phyloP scores from a whole-genome alignment of 2,888 invertebrate species.

The Latrodectus hesperus region DNA sequence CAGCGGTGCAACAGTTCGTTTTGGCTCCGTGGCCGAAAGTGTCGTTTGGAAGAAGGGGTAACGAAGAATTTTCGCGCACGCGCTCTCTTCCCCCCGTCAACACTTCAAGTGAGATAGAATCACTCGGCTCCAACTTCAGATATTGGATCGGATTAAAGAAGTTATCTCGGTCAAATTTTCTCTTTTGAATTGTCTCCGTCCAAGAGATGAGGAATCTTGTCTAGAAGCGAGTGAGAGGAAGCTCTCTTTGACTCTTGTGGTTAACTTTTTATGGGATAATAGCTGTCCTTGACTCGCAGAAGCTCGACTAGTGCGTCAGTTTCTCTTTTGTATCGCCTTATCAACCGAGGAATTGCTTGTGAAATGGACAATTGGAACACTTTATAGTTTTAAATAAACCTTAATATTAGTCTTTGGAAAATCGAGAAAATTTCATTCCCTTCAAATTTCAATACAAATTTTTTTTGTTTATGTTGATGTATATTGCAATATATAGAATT shows the following conservation, averaged over 20 bases:
- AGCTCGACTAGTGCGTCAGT: background rate
- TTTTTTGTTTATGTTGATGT: too few relatives aligned
- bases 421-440: too few relatives aligned
- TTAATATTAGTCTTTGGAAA: too few relatives aligned
- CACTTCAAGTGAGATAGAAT: background rate
- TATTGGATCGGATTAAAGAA: slow-evolving; percentile 38
- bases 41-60: slow-evolving; percentile 32
- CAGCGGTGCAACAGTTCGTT: slow-evolving; percentile 53
- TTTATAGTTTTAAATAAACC: too few relatives aligned
- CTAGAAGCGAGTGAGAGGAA: background rate
- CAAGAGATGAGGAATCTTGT: background rate
- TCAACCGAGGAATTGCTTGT: too few relatives aligned
- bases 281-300: background rate
- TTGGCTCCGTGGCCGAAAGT: slow-evolving; percentile 48
- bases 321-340: background rate
- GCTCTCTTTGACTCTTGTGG: background rate
- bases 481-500: too few relatives aligned
- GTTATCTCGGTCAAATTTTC: slow-evolving; percentile 9
- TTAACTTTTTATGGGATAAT: slow-evolving; percentile 24
- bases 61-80: slow-evolving; percentile 22
- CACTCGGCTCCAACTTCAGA: slow-evolving; percentile 31
- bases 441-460: too few relatives aligned
- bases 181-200: background rate
- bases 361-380: too few relatives aligned
- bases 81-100: slow-evolving; percentile 11